These are phyloP conservation scores for Hypselothyrea guttata DNA, from an alignment of 2,888 invertebrate genomes.

Conservation along the genomic window DNA sequence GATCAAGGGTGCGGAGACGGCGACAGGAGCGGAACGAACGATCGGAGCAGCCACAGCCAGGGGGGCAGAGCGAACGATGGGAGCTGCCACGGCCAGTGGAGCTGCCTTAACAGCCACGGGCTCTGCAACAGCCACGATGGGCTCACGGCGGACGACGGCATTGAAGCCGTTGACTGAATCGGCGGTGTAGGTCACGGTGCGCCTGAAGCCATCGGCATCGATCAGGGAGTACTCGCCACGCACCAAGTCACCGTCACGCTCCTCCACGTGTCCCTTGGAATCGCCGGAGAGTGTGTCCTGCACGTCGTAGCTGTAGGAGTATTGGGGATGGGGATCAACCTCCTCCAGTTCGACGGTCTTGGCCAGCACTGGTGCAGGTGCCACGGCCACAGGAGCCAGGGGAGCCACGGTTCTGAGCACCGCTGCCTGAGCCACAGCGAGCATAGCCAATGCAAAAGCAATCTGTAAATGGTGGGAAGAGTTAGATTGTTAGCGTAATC, in stretches of 20 bases:
- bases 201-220: conserved; percentile 79
- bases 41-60: conserved; percentile 44
- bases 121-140: conserved; percentile 60
- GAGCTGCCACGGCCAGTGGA: conserved; percentile 62
- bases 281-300: conserved; percentile 80
- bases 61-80: conserved; percentile 57
- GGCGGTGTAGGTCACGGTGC: conserved; percentile 77
- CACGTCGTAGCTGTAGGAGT: conserved; percentile 74
- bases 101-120: conserved; percentile 52
- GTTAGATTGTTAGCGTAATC: conserved; percentile 33
- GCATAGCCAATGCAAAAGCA: conserved; percentile 55
- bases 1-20: conserved; percentile 38
- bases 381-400: conserved; percentile 58
- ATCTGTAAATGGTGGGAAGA: conserved; percentile 27
- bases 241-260: conserved; percentile 80
- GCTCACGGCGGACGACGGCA: conserved; percentile 78
- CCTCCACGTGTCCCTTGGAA: conserved; percentile 79
- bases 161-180: conserved; percentile 80
- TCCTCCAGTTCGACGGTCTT: conserved; percentile 63
- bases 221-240: conserved; percentile 80
- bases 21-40: conserved; percentile 45
- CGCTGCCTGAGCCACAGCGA: conserved; percentile 67
- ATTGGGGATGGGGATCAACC: conserved; percentile 75
- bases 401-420: conserved; percentile 64
- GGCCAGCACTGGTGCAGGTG: conserved; percentile 61